phyloP scores from a whole-genome alignment of 2,888 invertebrate species.

The Lasiommata megera region DNA sequence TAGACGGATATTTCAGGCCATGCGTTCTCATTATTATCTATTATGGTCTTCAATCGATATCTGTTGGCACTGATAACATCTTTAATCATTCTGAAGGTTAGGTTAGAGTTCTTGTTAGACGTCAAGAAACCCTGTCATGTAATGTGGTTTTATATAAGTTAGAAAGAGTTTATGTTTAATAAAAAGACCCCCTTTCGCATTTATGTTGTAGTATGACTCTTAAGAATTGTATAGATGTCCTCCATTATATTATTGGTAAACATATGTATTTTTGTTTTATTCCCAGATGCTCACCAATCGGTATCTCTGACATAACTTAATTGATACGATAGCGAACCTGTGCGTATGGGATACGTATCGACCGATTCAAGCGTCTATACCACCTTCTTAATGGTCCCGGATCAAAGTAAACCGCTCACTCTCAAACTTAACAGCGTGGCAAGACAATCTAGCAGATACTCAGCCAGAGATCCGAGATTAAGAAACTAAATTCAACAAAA shows the following conservation, averaged over 20 bases:
- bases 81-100: constrained; percentile 5
- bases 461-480: constrained; percentile 81
- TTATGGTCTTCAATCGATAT: constrained; percentile 1
- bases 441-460: constrained; percentile 73
- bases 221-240: too few species aligned
- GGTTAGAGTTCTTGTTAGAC: not conserved
- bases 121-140: not conserved
- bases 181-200: too few species aligned
- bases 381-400: constrained; percentile 80
- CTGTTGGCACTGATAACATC: not conserved
- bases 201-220: too few species aligned
- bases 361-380: constrained; percentile 39
- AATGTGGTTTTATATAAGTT: not conserved
- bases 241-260: too few species aligned
- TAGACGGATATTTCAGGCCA: too few species aligned
- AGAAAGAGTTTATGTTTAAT: too few species aligned
- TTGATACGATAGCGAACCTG: constrained; percentile 35
- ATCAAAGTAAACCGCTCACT: constrained; percentile 76
- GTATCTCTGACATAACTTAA: not conserved
- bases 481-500: constrained; percentile 60
- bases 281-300: not conserved
- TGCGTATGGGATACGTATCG: constrained; percentile 65
- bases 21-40: not conserved
- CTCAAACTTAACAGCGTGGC: constrained; percentile 76
- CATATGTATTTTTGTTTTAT: not conserved